Evolutionary conservation across 2,113 vertebrate species (phyloP).

Genomic region (Gobiocypris rarus): DNA sequence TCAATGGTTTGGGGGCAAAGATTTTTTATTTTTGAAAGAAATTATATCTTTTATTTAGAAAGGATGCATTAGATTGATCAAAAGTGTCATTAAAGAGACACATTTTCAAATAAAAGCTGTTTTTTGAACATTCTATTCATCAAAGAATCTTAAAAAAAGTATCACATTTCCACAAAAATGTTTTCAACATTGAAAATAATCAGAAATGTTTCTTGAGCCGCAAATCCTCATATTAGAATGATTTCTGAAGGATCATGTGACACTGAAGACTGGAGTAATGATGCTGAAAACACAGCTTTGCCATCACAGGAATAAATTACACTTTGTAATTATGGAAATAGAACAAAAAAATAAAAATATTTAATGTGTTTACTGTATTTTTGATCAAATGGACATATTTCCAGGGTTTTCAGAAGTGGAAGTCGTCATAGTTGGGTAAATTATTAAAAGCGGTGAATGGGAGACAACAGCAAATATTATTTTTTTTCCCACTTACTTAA

Average conservation of each 20-base stretch:
- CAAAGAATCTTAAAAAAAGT: neutral
- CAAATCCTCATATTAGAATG: too few relatives aligned
- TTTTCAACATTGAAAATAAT: too few relatives aligned
- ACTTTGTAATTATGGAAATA: too few relatives aligned
- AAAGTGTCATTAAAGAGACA: neutral
- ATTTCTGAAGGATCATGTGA: neutral
- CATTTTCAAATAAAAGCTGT: neutral
- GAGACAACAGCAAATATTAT: too few relatives aligned
- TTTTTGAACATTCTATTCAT: neutral
- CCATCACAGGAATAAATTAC: neutral
- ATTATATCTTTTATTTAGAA: neutral
- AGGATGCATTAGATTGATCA: neutral
- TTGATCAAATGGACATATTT: too few relatives aligned
- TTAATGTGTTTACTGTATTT: too few relatives aligned
- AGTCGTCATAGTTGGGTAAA: too few relatives aligned
- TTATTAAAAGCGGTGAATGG: too few relatives aligned
- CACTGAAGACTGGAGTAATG: neutral
- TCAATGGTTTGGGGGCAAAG: neutral
- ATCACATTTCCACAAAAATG: neutral
- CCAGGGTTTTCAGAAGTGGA: too few relatives aligned
- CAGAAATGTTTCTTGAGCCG: too few relatives aligned
- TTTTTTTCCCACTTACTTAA: too few relatives aligned
- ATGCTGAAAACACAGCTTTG: neutral
- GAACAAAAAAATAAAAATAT: too few relatives aligned
- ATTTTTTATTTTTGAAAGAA: neutral